phyloP scores from a whole-genome alignment of 2,113 vertebrate species.

The Bungarus multicinctus region DNA sequence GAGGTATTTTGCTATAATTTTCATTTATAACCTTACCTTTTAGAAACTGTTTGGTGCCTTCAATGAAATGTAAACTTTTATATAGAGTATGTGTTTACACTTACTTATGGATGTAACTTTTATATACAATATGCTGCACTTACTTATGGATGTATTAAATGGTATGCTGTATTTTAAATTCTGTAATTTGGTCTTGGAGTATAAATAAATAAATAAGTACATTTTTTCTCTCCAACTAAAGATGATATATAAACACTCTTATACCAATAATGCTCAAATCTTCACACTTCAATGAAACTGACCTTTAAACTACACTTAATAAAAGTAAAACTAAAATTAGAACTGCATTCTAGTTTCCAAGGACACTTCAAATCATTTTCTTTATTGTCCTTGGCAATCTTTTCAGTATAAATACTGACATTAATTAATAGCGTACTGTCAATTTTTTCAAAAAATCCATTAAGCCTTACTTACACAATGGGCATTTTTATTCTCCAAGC shows the following conservation, averaged over 20 bases:
- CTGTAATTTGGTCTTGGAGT: background rate
- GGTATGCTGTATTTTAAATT: background rate
- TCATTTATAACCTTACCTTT: background rate
- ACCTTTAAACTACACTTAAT: slow-evolving; percentile 76
- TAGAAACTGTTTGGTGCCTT: background rate
- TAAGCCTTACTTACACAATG: slow-evolving; percentile 70
- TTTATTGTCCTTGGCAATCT: slow-evolving; percentile 80
- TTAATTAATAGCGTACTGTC: slow-evolving; percentile 75
- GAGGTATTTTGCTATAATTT: background rate
- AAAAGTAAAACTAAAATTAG: slow-evolving; percentile 73
- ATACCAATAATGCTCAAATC: slow-evolving; percentile 68
- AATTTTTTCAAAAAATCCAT: slow-evolving; percentile 61
- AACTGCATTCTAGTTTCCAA: slow-evolving; percentile 76
- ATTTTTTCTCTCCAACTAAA: slow-evolving; percentile 39
- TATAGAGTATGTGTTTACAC: background rate
- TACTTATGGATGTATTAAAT: background rate
- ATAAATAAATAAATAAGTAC: background rate
- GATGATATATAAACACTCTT: slow-evolving; percentile 63
- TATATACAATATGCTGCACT: background rate
- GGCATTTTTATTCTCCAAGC: slow-evolving; percentile 58
- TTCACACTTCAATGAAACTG: slow-evolving; percentile 76
- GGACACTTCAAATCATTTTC: slow-evolving; percentile 78
- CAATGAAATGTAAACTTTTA: background rate
- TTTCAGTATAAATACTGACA: slow-evolving; percentile 73
- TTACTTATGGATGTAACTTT: background rate